Evolutionary conservation across 2,797 vertebrate species (phyloP).

Genomic region (Chelon auratus): DNA sequence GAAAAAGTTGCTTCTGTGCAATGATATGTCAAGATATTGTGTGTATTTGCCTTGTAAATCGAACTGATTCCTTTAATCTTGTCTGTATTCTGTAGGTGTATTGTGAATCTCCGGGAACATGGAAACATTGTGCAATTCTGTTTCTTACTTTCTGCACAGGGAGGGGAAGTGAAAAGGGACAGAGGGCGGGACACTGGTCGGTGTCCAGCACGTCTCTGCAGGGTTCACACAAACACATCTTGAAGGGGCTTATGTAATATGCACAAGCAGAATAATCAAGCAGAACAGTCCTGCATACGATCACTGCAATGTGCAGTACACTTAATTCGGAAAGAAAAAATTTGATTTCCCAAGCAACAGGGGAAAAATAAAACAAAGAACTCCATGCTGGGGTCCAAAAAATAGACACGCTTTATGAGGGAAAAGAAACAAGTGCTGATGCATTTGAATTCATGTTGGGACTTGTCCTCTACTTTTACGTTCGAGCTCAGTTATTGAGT

Average conservation of each 20-base stretch:
- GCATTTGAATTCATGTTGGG: background rate
- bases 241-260: conserved; percentile 5
- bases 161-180: conserved; percentile 42
- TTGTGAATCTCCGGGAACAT: background rate
- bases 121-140: conserved; percentile 50
- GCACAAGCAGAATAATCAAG: background rate
- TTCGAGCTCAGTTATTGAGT: background rate
- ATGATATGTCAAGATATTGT: background rate
- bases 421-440: background rate
- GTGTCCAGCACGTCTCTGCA: conserved; percentile 33
- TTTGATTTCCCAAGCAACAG: background rate
- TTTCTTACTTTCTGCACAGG: conserved; percentile 35
- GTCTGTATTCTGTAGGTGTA: background rate
- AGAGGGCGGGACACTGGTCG: conserved; percentile 34
- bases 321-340: background rate
- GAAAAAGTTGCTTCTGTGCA: background rate
- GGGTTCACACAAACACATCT: conserved; percentile 19
- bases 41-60: conserved; percentile 15
- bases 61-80: background rate
- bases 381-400: too few species aligned
- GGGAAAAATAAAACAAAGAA: background rate
- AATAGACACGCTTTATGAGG: background rate
- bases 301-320: background rate
- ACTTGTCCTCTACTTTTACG: background rate
- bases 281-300: background rate